A percentile compares a stretch with the other conserved stretches of the same genome.
Conservation (phyloP, 2,113 vertebrate genomes). For the Himantopus leucocephalus region DNA sequence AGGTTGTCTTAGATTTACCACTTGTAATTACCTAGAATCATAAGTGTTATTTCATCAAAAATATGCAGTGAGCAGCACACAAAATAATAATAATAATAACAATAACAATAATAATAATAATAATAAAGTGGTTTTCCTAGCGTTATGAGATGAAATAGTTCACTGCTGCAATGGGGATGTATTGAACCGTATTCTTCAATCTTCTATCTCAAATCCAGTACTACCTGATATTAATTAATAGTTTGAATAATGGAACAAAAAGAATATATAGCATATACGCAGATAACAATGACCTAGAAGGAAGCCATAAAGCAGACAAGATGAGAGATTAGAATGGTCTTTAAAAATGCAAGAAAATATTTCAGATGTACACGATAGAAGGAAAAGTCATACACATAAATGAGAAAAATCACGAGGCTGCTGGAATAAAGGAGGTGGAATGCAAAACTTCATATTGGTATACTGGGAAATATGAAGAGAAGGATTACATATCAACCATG, state of each 20-base stretch:
- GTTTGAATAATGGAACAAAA: neutral
- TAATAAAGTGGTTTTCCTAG: neutral
- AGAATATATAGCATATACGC: neutral
- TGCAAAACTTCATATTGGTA: neutral
- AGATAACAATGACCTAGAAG: neutral
- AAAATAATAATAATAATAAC: neutral
- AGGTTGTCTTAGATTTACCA: neutral
- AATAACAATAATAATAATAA: neutral
- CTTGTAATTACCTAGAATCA: neutral
- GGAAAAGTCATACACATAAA: neutral
- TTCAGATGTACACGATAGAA: neutral
- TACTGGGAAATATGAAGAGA: neutral
- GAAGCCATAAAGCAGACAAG: neutral
- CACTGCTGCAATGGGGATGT: neutral
- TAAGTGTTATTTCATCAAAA: neutral
- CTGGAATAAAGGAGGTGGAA: neutral
- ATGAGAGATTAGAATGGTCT: neutral
- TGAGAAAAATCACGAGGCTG: neutral
- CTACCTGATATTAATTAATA: neutral
- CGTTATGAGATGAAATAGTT: neutral
- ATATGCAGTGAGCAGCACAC: neutral
- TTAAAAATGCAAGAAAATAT: neutral
- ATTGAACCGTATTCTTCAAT: neutral
- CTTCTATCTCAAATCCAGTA: neutral
- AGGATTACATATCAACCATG: neutral